Evolutionary conservation across 1,140 invertebrate genomes (phyloP).

Genomic region (Neoseiulus cucumeris): DNA sequence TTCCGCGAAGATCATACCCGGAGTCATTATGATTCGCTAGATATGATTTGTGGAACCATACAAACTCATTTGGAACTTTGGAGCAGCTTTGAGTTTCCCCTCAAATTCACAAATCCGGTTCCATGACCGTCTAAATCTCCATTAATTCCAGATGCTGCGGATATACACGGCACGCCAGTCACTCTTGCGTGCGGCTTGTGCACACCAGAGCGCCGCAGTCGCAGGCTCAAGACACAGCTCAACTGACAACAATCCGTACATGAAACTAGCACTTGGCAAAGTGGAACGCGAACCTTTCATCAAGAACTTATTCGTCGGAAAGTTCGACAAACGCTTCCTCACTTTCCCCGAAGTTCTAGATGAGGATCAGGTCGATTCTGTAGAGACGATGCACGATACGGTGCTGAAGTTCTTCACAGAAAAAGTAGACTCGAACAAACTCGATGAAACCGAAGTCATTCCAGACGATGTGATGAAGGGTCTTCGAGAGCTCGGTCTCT

Average conservation of each 20-base stretch:
- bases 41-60: too few relatives aligned
- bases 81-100: too few relatives aligned
- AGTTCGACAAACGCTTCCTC: neutral
- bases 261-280: neutral
- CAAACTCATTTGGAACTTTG: too few relatives aligned
- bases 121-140: too few relatives aligned
- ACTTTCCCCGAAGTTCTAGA: neutral
- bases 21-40: too few relatives aligned
- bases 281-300: neutral
- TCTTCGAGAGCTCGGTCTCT: constrained; percentile 35
- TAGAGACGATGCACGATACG: neutral
- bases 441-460: constrained; percentile 31
- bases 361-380: neutral
- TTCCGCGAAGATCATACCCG: too few relatives aligned
- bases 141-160: too few relatives aligned
- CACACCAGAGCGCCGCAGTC: too few relatives aligned
- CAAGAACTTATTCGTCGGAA: constrained; percentile 1
- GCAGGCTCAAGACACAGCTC: neutral
- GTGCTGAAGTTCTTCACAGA: neutral
- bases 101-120: too few relatives aligned
- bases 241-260: neutral
- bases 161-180: too few relatives aligned
- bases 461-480: constrained; percentile 30
- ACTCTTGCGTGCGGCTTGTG: too few relatives aligned
- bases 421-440: constrained; percentile 28